A percentile compares a stretch with the other conserved stretches of the same genome.
Conservation (phyloP, 2,888 invertebrate genomes). For the Pecten maximus region DNA sequence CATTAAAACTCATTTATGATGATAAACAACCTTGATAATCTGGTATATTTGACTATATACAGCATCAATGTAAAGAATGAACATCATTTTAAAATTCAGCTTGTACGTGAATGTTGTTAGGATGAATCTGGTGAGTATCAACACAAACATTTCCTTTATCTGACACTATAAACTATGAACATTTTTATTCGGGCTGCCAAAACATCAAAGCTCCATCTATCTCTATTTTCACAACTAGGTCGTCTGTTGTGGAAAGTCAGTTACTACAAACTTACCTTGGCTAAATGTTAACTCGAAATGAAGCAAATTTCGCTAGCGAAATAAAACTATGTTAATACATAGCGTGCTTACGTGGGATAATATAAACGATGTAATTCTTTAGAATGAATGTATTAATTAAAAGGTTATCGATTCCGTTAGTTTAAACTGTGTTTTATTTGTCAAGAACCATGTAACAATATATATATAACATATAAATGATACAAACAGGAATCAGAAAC, state of each 20-base stretch:
- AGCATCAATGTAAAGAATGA: neutral
- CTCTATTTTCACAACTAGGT: neutral
- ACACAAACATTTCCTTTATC: neutral
- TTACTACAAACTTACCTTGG: neutral
- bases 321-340: neutral
- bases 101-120: neutral
- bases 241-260: neutral
- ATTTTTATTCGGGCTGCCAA: conserved; percentile 8
- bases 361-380: too few species aligned
- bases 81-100: neutral
- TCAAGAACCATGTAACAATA: too few species aligned
- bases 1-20: too few species aligned
- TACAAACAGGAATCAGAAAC: too few species aligned
- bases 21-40: neutral
- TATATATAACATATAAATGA: too few species aligned
- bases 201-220: neutral
- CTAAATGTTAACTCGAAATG: neutral
- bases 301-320: neutral
- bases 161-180: neutral
- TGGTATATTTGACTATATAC: neutral
- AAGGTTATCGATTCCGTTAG: too few species aligned
- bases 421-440: too few species aligned
- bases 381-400: too few species aligned
- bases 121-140: neutral
- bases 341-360: neutral